Evolutionary conservation across 2,888 invertebrate genomes (phyloP).

Genomic region (Orchestes rusci): DNA sequence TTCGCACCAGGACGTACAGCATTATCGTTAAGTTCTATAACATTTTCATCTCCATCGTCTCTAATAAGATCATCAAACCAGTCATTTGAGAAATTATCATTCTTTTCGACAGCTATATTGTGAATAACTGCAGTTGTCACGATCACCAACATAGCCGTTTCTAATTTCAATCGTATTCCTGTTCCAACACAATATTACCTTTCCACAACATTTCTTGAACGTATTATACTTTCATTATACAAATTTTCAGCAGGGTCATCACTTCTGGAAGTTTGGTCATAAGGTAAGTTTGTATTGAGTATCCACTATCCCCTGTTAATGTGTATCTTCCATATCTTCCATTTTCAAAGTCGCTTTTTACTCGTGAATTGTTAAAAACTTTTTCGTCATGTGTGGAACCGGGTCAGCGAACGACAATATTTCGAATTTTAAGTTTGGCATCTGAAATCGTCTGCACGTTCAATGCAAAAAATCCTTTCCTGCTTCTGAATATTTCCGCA

Average conservation of each 20-base stretch:
- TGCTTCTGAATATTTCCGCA: no score
- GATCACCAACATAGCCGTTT: slow-evolving; percentile 3
- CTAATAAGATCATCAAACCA: background rate
- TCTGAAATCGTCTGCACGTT: no score
- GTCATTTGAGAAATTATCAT: slow-evolving; percentile 1
- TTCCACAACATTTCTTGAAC: slow-evolving; percentile 24
- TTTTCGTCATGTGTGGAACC: slow-evolving; percentile 29
- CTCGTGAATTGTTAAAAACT: no score
- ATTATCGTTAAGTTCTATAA: background rate
- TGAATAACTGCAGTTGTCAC: slow-evolving; percentile 6
- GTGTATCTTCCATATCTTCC: background rate
- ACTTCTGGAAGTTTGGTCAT: slow-evolving; percentile 1
- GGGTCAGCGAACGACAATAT: no score
- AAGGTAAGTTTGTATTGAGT: slow-evolving; percentile 7
- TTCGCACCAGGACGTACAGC: background rate
- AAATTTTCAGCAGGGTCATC: no score
- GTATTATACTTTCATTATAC: no score
- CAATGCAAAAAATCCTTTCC: no score
- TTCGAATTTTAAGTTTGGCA: no score
- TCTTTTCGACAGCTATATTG: no score
- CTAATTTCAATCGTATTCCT: slow-evolving; percentile 2
- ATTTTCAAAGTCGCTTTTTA: no score
- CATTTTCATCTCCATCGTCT: background rate
- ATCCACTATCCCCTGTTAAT: slow-evolving; percentile 26
- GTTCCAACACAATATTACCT: slow-evolving; percentile 21